phyloP scores from a whole-genome alignment of 2,113 vertebrate species.

The Panthera uncia region DNA sequence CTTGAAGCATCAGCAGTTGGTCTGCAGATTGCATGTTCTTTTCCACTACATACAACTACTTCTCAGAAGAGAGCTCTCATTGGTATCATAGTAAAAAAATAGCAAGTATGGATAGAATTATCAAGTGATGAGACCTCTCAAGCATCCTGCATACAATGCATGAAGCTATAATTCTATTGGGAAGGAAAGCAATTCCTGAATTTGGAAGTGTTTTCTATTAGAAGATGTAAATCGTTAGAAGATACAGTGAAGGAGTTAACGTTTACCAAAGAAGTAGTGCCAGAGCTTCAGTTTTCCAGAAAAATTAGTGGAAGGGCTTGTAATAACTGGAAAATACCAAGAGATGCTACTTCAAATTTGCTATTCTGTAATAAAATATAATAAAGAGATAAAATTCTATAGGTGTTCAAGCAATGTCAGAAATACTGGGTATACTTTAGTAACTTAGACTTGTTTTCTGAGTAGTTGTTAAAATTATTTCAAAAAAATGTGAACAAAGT shows the following conservation, averaged over 20 bases:
- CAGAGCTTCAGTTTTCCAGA: neutral
- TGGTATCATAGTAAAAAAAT: neutral
- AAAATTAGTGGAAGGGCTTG: neutral
- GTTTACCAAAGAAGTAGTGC: neutral
- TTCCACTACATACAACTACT: neutral
- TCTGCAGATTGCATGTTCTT: neutral
- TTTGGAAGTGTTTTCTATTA: neutral
- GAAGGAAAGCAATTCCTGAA: neutral
- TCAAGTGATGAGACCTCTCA: neutral
- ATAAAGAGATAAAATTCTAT: neutral
- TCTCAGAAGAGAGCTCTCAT: neutral
- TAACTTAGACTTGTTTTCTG: neutral
- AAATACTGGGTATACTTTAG: neutral
- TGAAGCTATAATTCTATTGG: neutral
- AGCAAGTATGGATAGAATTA: neutral
- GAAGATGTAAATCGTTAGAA: neutral
- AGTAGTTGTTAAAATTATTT: conserved; percentile 39
- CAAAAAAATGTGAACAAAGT: neutral
- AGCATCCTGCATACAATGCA: neutral
- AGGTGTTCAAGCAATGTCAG: neutral
- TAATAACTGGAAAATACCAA: neutral
- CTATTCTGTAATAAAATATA: neutral
- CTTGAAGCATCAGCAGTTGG: neutral
- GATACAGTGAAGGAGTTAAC: neutral
- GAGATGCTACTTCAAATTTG: neutral